phyloP scores from a whole-genome alignment of 2,888 invertebrate species.

The Meganola albula region DNA sequence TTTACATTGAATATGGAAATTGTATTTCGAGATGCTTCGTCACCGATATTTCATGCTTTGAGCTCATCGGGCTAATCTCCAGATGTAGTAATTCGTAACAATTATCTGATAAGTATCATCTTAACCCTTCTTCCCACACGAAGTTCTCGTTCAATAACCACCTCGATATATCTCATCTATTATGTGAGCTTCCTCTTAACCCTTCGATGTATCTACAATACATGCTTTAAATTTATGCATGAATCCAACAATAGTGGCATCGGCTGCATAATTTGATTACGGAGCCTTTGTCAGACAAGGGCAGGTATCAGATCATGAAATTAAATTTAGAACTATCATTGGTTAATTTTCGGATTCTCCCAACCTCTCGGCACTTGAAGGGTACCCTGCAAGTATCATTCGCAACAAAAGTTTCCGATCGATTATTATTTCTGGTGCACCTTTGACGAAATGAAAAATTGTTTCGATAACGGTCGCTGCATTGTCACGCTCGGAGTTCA shows the following conservation, averaged over 20 bases:
- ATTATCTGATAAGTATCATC: constrained; percentile 74
- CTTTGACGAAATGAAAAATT: constrained; percentile 73
- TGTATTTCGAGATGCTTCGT: constrained; percentile 17
- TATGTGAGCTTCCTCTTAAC: constrained; percentile 57
- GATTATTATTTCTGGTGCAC: constrained; percentile 73
- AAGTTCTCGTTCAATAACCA: constrained; percentile 56
- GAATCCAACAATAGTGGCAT: constrained; percentile 65
- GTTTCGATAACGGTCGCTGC: constrained; percentile 70
- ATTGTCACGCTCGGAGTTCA: constrained; percentile 57
- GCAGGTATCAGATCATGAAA: constrained; percentile 76
- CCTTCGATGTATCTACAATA: constrained; percentile 65
- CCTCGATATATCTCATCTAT: constrained; percentile 59
- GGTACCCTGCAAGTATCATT: constrained; percentile 56
- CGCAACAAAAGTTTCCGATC: constrained; percentile 67
- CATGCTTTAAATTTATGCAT: constrained; percentile 72
- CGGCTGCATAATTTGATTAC: constrained; percentile 77
- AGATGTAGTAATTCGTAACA: constrained; percentile 69
- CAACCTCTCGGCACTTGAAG: constrained; percentile 56
- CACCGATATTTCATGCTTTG: constrained; percentile 13
- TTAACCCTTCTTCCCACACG: constrained; percentile 74
- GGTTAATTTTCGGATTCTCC: constrained; percentile 75
- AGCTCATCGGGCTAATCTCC: constrained; percentile 36
- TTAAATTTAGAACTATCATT: constrained; percentile 75
- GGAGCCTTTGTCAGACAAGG: constrained; percentile 61
- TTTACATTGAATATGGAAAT: constrained; percentile 5